A percentile compares a stretch with the other conserved stretches of the same genome.
Evolutionary conservation across 2,888 invertebrate genomes (phyloP).

Genomic region (Eupithecia dodoneata): DNA sequence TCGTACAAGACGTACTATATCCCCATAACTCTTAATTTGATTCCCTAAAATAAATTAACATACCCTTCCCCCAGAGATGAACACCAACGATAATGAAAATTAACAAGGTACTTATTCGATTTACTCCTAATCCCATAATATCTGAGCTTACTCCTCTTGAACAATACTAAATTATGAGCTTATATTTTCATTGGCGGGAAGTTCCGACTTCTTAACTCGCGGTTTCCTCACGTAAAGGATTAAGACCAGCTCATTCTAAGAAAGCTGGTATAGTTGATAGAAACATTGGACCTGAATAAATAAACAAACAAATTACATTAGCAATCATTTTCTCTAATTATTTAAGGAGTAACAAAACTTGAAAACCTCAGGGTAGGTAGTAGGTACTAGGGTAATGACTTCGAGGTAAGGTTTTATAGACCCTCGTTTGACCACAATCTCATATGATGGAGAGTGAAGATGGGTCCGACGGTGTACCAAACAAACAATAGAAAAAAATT

Average conservation of each 20-base stretch:
- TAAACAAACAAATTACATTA: no score
- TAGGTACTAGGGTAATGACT: no score
- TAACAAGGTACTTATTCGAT: constrained; percentile 51
- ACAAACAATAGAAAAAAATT: no score
- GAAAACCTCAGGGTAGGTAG: no score
- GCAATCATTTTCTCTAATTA: no score
- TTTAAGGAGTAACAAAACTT: no score
- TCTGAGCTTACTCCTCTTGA: constrained; percentile 49
- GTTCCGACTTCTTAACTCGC: constrained; percentile 44
- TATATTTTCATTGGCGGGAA: constrained; percentile 58
- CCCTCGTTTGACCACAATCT: no score
- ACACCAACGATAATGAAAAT: constrained; percentile 49
- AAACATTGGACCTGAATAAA: background rate
- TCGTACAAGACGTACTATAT: background rate
- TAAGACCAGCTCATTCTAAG: constrained; percentile 44
- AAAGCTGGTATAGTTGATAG: constrained; percentile 14
- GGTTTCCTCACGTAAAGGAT: constrained; percentile 52
- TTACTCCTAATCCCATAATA: constrained; percentile 48
- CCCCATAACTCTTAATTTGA: background rate
- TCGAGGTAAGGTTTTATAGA: no score
- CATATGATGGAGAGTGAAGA: no score
- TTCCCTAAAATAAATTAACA: constrained; percentile 3
- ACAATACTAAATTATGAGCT: constrained; percentile 55
- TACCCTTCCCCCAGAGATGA: constrained; percentile 35
- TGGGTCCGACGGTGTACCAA: no score